Evolutionary conservation across 2,888 invertebrate genomes (phyloP).

Genomic region (Liodrosophila aerea): DNA sequence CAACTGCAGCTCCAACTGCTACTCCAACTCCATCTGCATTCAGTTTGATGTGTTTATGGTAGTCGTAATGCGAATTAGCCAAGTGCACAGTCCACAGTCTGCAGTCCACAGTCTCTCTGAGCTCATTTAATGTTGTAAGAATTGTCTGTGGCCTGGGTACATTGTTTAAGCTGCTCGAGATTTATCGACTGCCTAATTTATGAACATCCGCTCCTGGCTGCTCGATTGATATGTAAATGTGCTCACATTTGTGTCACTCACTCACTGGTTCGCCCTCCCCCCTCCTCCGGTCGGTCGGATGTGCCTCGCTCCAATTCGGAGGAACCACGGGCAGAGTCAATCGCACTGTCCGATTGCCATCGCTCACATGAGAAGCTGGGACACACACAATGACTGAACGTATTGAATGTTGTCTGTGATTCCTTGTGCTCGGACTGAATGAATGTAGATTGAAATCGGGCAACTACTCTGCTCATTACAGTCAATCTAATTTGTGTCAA

Average conservation of each 20-base stretch:
- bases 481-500: conserved; percentile 76
- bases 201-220: conserved; percentile 78
- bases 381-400: conserved; percentile 55
- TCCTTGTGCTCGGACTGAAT: conserved; percentile 1
- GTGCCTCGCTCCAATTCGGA: conserved; percentile 2
- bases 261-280: conserved; percentile 19
- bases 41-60: conserved; percentile 76
- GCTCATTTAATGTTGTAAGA: conserved; percentile 70
- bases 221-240: conserved; percentile 80
- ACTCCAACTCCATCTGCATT: conserved; percentile 17
- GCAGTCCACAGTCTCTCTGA: conserved; percentile 5
- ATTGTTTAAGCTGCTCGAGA: conserved; percentile 58
- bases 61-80: conserved; percentile 62
- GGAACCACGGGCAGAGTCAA: conserved; percentile 24
- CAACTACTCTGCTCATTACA: conserved; percentile 69
- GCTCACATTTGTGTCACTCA: conserved; percentile 78
- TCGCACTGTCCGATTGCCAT: conserved; percentile 69
- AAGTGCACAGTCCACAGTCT: conserved; percentile 4
- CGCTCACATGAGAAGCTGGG: conserved; percentile 72
- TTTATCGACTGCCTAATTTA: conserved; percentile 82
- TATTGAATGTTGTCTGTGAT: not conserved
- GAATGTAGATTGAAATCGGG: conserved; percentile 56
- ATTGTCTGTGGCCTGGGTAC: conserved; percentile 7
- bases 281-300: not conserved
- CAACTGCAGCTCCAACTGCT: not conserved